These are phyloP conservation scores for Cataglyphis hispanica DNA, from an alignment of 1,140 invertebrate species.

Conservation along the genomic window DNA sequence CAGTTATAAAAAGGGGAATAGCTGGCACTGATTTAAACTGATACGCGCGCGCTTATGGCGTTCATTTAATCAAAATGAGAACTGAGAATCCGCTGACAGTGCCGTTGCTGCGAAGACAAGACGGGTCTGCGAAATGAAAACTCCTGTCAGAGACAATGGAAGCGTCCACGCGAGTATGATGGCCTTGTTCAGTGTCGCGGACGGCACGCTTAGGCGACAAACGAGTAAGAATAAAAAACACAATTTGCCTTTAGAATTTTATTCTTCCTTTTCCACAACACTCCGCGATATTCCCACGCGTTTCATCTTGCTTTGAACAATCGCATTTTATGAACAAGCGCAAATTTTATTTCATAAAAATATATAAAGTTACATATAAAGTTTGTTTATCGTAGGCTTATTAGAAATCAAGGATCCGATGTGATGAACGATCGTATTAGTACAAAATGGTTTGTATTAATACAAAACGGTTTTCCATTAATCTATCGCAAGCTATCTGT, in stretches of 20 bases:
- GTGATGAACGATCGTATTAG: constrained; percentile 46
- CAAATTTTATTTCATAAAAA: background rate
- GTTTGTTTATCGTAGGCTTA: background rate
- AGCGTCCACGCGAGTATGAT: constrained; percentile 76
- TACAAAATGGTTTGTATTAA: constrained; percentile 22
- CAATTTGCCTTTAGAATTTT: background rate
- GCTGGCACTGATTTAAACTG: constrained; percentile 31
- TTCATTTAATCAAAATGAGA: constrained; percentile 73
- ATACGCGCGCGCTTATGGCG: constrained; percentile 28
- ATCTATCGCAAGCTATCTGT: constrained; percentile 42
- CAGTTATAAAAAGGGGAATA: constrained; percentile 6
- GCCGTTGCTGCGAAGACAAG: constrained; percentile 51
- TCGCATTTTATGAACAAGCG: background rate
- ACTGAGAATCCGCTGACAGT: constrained; percentile 65
- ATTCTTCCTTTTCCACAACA: background rate
- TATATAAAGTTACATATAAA: background rate
- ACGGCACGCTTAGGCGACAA: constrained; percentile 71
- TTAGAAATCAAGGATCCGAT: background rate
- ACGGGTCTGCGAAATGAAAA: constrained; percentile 72
- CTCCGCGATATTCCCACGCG: background rate
- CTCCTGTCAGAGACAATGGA: constrained; percentile 72
- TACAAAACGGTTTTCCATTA: background rate
- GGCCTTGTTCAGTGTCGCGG: constrained; percentile 72
- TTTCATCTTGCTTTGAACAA: constrained; percentile 1
- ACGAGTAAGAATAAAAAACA: constrained; percentile 66